These are phyloP conservation scores for Seriola aureovittata DNA, from an alignment of 2,113 vertebrate genomes.

Conservation along the genomic window DNA sequence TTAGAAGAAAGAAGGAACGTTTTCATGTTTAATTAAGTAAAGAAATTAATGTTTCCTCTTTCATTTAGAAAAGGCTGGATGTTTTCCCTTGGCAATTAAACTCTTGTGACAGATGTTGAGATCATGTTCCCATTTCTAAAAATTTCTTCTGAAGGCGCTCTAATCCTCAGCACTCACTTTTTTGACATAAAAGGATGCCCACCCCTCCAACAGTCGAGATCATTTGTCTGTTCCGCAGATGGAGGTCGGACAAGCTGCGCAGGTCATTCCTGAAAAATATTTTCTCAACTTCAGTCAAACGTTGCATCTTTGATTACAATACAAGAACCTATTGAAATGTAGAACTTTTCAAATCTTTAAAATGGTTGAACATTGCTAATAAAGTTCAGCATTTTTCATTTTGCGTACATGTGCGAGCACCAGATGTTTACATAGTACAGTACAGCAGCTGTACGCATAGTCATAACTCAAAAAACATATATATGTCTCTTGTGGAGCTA, in stretches of 20 bases:
- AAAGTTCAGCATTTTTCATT: too few species aligned
- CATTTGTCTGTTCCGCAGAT: constrained; percentile 4
- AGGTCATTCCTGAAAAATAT: neutral
- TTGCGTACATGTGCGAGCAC: neutral
- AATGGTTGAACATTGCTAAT: neutral
- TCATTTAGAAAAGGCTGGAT: constrained; percentile 49
- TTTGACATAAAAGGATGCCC: neutral
- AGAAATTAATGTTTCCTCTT: constrained; percentile 46
- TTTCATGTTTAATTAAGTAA: constrained; percentile 69
- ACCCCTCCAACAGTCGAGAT: neutral
- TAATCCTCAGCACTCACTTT: constrained; percentile 8
- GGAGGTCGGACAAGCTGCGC: neutral
- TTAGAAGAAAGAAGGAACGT: constrained; percentile 61
- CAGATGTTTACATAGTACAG: too few species aligned
- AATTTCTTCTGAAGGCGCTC: constrained; percentile 12
- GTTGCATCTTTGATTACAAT: neutral
- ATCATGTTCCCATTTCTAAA: constrained; percentile 38
- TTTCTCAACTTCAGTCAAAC: neutral
- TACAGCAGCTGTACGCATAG: too few species aligned
- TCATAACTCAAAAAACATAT: too few species aligned
- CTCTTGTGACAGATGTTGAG: constrained; percentile 48
- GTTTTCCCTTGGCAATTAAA: constrained; percentile 48
- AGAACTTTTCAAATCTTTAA: too few species aligned
- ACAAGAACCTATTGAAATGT: neutral
- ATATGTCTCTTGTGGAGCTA: too few species aligned